Conservation (phyloP, 2,113 vertebrate genomes). For the Arvicanthis niloticus region DNA sequence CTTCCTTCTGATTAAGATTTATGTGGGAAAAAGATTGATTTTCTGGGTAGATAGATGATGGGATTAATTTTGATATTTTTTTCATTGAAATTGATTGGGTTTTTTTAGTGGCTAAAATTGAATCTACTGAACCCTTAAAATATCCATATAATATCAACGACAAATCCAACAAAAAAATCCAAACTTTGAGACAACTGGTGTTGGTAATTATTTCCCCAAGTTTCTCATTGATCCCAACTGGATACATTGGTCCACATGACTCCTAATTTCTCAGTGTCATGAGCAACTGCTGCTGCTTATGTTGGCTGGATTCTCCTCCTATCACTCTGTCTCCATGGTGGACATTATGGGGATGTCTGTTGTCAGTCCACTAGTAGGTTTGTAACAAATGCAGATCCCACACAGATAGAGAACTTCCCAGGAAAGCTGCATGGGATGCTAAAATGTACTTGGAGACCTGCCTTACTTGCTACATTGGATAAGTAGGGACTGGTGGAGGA, state of each 20-base stretch:
- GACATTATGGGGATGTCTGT: not conserved
- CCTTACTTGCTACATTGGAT: not conserved
- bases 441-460: not conserved
- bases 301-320: not conserved
- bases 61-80: not conserved
- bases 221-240: not conserved
- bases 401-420: no score
- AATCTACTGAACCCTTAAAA: not conserved
- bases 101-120: not conserved
- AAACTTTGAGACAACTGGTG: not conserved
- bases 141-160: not conserved
- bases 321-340: fast-evolving
- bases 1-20: not conserved
- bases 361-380: not conserved
- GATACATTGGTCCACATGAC: fast-evolving
- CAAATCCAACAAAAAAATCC: not conserved
- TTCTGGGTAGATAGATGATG: not conserved
- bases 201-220: not conserved
- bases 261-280: not conserved
- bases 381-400: not conserved
- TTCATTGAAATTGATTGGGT: not conserved
- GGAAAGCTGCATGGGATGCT: not conserved
- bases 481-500: not conserved
- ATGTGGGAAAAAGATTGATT: not conserved
- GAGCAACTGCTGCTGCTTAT: fast-evolving